Evolutionary conservation across 2,888 invertebrate species (phyloP).

Genomic region (Hemistola chrysoprasaria): DNA sequence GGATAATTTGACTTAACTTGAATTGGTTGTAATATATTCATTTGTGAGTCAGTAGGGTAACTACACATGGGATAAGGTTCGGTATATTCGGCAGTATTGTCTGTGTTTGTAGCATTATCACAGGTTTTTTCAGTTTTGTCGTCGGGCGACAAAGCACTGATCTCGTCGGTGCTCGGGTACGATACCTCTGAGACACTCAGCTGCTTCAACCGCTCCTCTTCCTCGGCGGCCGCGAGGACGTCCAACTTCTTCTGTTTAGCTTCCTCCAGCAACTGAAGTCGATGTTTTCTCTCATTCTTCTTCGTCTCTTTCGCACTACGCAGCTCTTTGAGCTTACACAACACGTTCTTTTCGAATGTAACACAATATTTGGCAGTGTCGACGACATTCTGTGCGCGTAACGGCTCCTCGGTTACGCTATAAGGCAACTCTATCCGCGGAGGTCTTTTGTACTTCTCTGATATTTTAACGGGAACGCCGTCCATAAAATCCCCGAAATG

Average conservation of each 20-base stretch:
- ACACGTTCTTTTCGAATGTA: constrained; percentile 86
- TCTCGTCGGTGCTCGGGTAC: constrained; percentile 84
- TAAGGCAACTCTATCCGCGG: constrained; percentile 81
- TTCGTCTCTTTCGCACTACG: constrained; percentile 84
- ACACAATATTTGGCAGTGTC: constrained; percentile 83
- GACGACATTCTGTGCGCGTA: constrained; percentile 63
- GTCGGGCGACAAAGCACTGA: constrained; percentile 78
- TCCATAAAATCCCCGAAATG: constrained; percentile 87
- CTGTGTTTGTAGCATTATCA: constrained; percentile 52
- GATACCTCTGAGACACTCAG: constrained; percentile 81
- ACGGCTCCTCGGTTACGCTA: constrained; percentile 56
- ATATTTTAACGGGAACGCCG: constrained; percentile 93
- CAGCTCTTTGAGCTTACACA: constrained; percentile 88
- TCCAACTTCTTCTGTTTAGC: constrained; percentile 80
- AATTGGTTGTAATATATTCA: constrained; percentile 70
- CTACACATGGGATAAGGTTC: constrained; percentile 45
- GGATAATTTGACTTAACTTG: constrained; percentile 63
- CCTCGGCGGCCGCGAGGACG: constrained; percentile 71
- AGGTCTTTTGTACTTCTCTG: constrained; percentile 93
- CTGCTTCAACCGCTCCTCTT: constrained; percentile 78
- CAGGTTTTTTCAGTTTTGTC: constrained; percentile 64
- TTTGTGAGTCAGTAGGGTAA: constrained; percentile 49
- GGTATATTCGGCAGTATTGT: constrained; percentile 41
- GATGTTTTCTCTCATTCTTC: constrained; percentile 83
- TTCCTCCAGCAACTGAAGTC: constrained; percentile 82